Base-by-base conservation (phyloP, 2,113 vertebrate species). In the Azemiops feae region DNA sequence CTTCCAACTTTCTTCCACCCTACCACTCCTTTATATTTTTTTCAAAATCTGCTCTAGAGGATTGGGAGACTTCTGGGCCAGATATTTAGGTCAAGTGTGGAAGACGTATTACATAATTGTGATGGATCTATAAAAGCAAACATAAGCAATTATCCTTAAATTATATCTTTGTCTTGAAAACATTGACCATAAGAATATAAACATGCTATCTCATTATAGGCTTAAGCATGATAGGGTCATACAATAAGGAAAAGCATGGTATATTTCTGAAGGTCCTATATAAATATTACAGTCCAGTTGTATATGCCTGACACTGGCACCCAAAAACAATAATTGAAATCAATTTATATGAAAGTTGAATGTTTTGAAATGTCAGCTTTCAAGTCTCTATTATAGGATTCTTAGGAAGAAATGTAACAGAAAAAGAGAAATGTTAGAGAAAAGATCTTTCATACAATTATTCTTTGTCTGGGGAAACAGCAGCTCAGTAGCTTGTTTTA, bases 381-480 rank as follows among this genome's bases (percentile, higher is more conserved):
- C 3, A 1, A 2, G 43, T 92, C 91, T 92, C 58, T 60, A n/a
- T 74, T 87, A 87, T n/a, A 39, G 18, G 30, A 89, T 87, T 27
- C 34, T 34, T 92, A 30, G 45, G 81, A 39, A 88, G 52, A 57
- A 81, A 92, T 5, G 4, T 6, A 27, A 94, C 85, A 12, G 91
- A 87, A 45, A 85, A 86, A 58, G 85, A 34, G 52, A 0, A 3
- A 22, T 85, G 27, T 64, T 55, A 1, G 16, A 25, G 5, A 6
- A 53, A 11, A 2, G 0, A 64, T 27, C 0, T 93, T 58, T 54
- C 89, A 14, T n/a, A 87, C 14, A 91, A 91, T 0, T 92, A 93
- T 92, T 88, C 20, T 22, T 55, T 95, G 87, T 43, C 27, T 92
- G 95, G 92, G 55, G 92, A 58, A 95, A 85, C 89, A 9, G 58